These are phyloP conservation scores for Polia nebulosa DNA, from an alignment of 2,888 invertebrate species.

Conservation along the genomic window DNA sequence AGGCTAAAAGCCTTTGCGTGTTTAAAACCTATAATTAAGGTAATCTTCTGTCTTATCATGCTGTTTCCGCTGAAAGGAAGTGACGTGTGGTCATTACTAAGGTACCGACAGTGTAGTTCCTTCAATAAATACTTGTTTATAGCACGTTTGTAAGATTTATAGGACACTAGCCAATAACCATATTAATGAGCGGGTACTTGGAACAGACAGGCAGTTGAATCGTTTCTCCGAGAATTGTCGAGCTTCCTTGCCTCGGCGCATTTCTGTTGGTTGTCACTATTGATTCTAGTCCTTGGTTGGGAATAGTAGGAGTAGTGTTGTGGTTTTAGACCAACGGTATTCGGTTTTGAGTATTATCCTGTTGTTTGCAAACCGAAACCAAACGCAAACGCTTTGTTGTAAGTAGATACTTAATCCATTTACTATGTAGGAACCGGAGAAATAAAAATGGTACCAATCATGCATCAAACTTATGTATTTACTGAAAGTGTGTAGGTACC, in stretches of 20 bases:
- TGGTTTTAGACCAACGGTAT: too few relatives aligned
- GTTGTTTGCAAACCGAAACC: too few relatives aligned
- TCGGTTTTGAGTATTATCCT: too few relatives aligned
- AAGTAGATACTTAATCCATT: too few relatives aligned
- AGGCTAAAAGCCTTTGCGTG: constrained; percentile 10
- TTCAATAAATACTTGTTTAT: constrained; percentile 13
- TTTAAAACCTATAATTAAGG: constrained; percentile 27
- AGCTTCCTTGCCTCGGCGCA: not conserved
- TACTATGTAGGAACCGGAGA: too few relatives aligned
- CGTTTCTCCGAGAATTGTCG: not conserved
- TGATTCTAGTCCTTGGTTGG: too few relatives aligned
- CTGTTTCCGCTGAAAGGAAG: constrained; percentile 42
- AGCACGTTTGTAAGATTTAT: not conserved
- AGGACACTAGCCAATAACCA: not conserved
- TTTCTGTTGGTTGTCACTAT: too few relatives aligned
- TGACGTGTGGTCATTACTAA: constrained; percentile 23
- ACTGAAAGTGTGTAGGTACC: too few relatives aligned
- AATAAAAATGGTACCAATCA: too few relatives aligned
- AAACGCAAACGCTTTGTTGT: too few relatives aligned
- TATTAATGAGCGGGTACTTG: not conserved
- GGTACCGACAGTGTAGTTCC: constrained; percentile 18
- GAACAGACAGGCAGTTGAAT: not conserved
- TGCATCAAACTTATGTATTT: too few relatives aligned
- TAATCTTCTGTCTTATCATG: constrained; percentile 44
- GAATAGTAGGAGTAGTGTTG: too few relatives aligned